phyloP scores from a whole-genome alignment of 2,888 invertebrate genomes.

The Pterostichus niger region DNA sequence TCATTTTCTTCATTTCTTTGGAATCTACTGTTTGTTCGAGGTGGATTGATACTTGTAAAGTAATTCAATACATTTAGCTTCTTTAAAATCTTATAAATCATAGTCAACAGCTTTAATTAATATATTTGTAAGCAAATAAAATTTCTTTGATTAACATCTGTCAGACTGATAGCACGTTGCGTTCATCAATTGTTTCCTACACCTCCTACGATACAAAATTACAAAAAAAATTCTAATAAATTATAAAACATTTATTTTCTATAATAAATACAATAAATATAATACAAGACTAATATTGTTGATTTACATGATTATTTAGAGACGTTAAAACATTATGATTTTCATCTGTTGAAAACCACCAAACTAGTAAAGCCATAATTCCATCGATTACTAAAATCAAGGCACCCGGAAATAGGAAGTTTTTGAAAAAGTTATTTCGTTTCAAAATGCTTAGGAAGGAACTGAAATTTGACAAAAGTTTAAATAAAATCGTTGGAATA shows the following conservation, averaged over 20 bases:
- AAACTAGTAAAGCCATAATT: conserved; percentile 74
- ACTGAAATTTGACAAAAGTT: conserved; percentile 72
- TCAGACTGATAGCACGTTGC: not conserved
- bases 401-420: conserved; percentile 73
- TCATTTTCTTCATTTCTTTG: not conserved
- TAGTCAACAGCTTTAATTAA: conserved; percentile 3
- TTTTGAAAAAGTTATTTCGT: conserved; percentile 74
- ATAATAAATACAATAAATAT: conserved; percentile 21
- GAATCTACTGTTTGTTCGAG: not conserved
- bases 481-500: conserved; percentile 73
- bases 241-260: conserved; percentile 20
- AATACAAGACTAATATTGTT: not conserved
- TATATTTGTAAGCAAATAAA: not conserved
- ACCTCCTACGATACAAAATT: conserved; percentile 17
- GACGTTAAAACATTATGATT: conserved; percentile 7
- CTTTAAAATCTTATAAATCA: conserved; percentile 14
- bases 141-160: conserved; percentile 1
- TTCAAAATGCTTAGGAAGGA: conserved; percentile 72
- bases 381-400: conserved; percentile 72
- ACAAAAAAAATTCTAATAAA: conserved; percentile 35
- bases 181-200: not conserved
- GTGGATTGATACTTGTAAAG: not conserved
- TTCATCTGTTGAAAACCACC: conserved; percentile 72
- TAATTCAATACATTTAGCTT: conserved; percentile 12
- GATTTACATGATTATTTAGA: conserved; percentile 20